phyloP scores from a whole-genome alignment of 2,113 vertebrate genomes.

The Erythrolamprus reginae region DNA sequence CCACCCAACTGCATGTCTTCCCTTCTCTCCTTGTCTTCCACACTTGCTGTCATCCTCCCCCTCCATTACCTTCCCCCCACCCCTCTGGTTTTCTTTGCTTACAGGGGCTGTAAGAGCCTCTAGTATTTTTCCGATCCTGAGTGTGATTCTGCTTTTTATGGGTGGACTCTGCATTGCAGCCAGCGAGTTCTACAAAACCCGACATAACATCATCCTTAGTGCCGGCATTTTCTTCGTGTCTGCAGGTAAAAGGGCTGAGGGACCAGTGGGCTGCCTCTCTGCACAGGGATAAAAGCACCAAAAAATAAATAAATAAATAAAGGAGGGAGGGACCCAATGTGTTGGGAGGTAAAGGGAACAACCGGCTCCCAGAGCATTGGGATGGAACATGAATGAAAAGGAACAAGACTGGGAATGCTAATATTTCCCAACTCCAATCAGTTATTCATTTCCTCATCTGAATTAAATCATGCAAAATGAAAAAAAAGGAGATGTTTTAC shows the following conservation, averaged over 20 bases:
- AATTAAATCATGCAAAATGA: not conserved
- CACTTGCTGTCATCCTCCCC: slow-evolving; percentile 27
- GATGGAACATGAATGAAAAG: not conserved
- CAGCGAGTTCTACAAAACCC: slow-evolving; percentile 99
- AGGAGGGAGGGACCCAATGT: not conserved
- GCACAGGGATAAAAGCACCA: not conserved
- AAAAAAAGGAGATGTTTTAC: not conserved
- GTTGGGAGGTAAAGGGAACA: not conserved
- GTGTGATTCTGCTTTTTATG: slow-evolving; percentile 99
- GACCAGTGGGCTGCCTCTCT: not conserved
- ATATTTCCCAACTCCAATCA: not conserved
- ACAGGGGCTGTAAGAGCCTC: slow-evolving; percentile 96
- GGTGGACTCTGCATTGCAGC: slow-evolving; percentile 97
- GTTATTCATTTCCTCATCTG: not conserved
- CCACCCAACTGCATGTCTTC: fast-evolving
- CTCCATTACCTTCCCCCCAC: not conserved
- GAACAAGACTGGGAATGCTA: not conserved
- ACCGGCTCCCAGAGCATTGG: not conserved
- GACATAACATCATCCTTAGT: slow-evolving; percentile 99
- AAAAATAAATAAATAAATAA: not conserved
- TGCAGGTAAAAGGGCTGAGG: slow-evolving; percentile 63
- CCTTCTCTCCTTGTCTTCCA: slow-evolving; percentile 14
- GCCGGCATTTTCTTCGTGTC: slow-evolving; percentile 76
- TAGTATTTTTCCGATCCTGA: slow-evolving; percentile 99
- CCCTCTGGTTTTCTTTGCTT: slow-evolving; percentile 40